phyloP scores from a whole-genome alignment of 2,797 vertebrate genomes.

The Etheostoma perlongum region DNA sequence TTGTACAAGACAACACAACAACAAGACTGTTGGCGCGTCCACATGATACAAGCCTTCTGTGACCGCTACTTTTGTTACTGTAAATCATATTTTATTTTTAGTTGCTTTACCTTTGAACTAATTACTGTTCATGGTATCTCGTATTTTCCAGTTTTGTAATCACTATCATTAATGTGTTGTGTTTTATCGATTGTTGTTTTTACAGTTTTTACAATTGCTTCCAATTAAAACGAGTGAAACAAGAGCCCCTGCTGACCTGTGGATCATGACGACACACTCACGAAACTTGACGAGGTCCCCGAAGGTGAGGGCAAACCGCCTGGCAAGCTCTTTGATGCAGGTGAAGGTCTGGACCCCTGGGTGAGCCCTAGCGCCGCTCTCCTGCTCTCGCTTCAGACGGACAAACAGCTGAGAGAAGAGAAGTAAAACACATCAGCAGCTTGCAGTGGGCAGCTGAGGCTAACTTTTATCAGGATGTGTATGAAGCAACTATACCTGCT shows the following conservation, averaged over 20 bases:
- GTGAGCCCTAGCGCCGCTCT: constrained; percentile 70
- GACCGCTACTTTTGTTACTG: no score
- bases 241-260: constrained; percentile 84
- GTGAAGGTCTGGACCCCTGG: constrained; percentile 88
- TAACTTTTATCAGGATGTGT: neutral
- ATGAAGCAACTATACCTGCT: constrained; percentile 84
- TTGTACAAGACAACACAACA: no score
- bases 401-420: constrained; percentile 85
- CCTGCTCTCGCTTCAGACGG: constrained; percentile 85
- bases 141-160: no score
- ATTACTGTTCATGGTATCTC: no score
- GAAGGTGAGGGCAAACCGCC: constrained; percentile 92
- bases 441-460: constrained; percentile 10
- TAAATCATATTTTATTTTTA: no score
- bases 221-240: neutral
- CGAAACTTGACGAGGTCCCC: constrained; percentile 92
- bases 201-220: no score
- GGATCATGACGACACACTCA: constrained; percentile 91
- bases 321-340: constrained; percentile 93
- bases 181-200: no score
- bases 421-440: constrained; percentile 15
- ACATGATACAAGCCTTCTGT: no score
- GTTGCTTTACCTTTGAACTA: no score
- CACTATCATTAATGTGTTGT: no score
- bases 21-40: no score